Percentiles rank a stretch among this genome's conserved stretches.
Evolutionary conservation across 2,888 invertebrate species (phyloP).

Genomic region (Ischnura elegans): DNA sequence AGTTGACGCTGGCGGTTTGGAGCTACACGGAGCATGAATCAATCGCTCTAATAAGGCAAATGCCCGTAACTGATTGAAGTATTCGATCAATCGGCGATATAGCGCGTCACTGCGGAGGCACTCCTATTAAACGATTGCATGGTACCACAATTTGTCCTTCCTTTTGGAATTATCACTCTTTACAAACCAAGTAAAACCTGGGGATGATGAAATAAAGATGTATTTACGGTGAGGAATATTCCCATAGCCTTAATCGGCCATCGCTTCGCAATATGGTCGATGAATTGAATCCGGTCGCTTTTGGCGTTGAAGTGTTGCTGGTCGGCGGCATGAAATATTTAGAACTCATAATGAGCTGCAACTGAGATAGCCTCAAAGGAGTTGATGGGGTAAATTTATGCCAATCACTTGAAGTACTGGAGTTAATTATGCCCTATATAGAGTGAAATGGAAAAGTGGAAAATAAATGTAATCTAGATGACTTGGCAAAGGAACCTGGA

Average conservation of each 20-base stretch:
- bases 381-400: too few species aligned
- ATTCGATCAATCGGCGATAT: not conserved
- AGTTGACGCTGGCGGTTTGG: not conserved
- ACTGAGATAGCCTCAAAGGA: not conserved
- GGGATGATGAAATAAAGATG: not conserved
- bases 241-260: not conserved
- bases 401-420: too few species aligned
- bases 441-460: too few species aligned
- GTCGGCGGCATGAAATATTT: not conserved
- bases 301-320: not conserved
- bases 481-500: too few species aligned
- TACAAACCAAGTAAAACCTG: not conserved
- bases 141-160: not conserved
- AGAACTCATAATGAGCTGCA: not conserved
- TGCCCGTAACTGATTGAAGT: not conserved
- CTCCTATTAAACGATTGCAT: not conserved
- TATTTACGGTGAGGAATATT: not conserved
- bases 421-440: too few species aligned
- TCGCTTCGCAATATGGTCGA: not conserved
- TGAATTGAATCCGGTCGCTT: not conserved
- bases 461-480: too few species aligned
- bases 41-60: not conserved
- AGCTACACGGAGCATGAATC: not conserved
- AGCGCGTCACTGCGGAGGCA: not conserved
- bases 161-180: not conserved